phyloP scores from a whole-genome alignment of 2,888 invertebrate species.

The Tipula lateralis region DNA sequence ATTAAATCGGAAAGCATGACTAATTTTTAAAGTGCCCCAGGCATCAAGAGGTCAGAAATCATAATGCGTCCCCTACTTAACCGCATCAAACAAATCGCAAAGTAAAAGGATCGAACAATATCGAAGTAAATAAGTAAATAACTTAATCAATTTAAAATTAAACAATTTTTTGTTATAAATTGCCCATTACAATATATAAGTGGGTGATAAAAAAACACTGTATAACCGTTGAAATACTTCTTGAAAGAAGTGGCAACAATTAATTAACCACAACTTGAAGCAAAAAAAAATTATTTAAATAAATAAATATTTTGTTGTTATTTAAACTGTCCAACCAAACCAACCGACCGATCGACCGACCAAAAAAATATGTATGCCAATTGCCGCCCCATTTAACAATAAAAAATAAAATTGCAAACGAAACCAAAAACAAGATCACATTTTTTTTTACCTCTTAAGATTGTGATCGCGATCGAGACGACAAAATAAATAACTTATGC shows the following conservation, averaged over 20 bases:
- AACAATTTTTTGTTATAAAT: neutral
- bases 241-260: neutral
- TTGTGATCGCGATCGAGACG: neutral
- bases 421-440: neutral
- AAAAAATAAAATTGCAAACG: neutral
- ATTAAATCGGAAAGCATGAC: too few species aligned
- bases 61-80: too few species aligned
- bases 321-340: neutral
- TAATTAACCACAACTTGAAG: neutral
- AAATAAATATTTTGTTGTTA: conserved; percentile 20
- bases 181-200: neutral
- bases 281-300: neutral
- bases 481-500: conserved; percentile 15
- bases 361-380: neutral
- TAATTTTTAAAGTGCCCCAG: too few species aligned
- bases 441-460: neutral
- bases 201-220: conserved; percentile 1
- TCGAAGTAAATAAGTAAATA: too few species aligned
- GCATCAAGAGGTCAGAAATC: too few species aligned
- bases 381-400: conserved; percentile 24
- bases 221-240: neutral
- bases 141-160: neutral
- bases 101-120: neutral
- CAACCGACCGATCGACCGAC: too few species aligned
- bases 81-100: neutral